Evolutionary conservation across 2,113 vertebrate genomes (phyloP).

Genomic region (Panurus biarmicus): DNA sequence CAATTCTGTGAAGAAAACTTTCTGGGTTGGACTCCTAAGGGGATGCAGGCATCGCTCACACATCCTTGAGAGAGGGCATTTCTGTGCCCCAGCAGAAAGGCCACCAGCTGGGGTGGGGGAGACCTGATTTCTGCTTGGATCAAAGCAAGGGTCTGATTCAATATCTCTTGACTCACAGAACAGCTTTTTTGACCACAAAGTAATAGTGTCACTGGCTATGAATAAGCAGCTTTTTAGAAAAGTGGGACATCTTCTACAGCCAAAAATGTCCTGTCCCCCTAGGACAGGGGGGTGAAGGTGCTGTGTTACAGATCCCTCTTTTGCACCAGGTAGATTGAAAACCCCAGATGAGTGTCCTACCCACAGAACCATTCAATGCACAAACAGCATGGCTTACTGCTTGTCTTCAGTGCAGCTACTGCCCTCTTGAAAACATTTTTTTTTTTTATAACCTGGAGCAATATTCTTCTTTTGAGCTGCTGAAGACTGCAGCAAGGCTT

Average conservation of each 20-base stretch:
- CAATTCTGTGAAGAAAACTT: background rate
- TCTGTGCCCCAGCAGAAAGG: background rate
- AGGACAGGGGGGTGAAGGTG: background rate
- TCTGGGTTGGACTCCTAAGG: background rate
- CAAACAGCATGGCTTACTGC: background rate
- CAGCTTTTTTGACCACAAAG: background rate
- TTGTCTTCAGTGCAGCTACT: background rate
- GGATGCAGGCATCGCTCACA: fast-evolving
- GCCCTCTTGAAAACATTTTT: background rate
- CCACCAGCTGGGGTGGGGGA: background rate
- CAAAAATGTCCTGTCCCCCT: background rate
- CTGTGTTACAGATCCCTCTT: background rate
- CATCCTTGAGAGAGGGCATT: background rate
- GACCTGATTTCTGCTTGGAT: background rate
- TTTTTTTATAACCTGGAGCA: background rate
- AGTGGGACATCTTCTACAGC: background rate
- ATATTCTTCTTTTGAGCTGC: background rate
- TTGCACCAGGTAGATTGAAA: background rate
- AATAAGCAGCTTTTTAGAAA: background rate
- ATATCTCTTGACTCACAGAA: background rate
- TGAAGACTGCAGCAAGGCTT: background rate
- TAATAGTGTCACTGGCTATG: background rate
- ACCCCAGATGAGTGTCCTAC: background rate
- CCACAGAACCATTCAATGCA: background rate
- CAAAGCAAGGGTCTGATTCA: background rate